Evolutionary conservation across 2,888 invertebrate species (phyloP), one percentile per base, ranked within the genome.

Genomic region (Spodoptera littoralis): DNA sequence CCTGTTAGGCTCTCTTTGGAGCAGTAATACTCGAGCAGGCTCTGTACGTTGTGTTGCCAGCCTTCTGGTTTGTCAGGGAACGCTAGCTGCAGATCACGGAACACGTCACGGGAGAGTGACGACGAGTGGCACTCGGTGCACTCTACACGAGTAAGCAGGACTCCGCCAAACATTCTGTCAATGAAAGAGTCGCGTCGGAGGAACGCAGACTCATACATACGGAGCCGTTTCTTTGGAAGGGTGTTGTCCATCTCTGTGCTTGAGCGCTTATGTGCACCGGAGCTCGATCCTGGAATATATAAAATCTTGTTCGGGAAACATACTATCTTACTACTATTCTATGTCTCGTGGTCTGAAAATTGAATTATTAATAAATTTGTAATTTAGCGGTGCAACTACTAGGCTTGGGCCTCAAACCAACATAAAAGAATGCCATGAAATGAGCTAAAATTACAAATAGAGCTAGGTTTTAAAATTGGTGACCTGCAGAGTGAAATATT

Each of bases 11-110:
- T 96, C 85, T 98, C 98, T 1, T 97, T 96, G 22, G 96, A 96
- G 75, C 97, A 95, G 86, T 97, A 98, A 84, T 96, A 97, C 74
- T 97, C 96, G 13, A 98, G 93, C 1, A 98, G 95, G 73, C 96
- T 96, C 85, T 98, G 97, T n/a, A 98, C 96, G 42, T 96, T 96
- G 77, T 96, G 96, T 68, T 95, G 86, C 74, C 83, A 93, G 6
- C 82, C 85, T 0, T 87, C 89, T 0, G 88, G 84, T 53, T 89
- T 94, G 36, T 96, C 96, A 0, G 97, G 97, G 89, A 97, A 97
- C 0, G 97, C 96, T 1, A 97, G 91, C 77, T 97, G 97, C 12
- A 98, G 91, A 79, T 98, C 98, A 5, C 97, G 96, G 90, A 98
- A 98, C 56, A 96, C 96, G 86, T 98, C 98, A 0, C 96, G 96